Evolutionary conservation across 2,888 invertebrate species (phyloP), one percentile per base, ranked within the genome.

Genomic region (Dryocosmus kuriphilus): DNA sequence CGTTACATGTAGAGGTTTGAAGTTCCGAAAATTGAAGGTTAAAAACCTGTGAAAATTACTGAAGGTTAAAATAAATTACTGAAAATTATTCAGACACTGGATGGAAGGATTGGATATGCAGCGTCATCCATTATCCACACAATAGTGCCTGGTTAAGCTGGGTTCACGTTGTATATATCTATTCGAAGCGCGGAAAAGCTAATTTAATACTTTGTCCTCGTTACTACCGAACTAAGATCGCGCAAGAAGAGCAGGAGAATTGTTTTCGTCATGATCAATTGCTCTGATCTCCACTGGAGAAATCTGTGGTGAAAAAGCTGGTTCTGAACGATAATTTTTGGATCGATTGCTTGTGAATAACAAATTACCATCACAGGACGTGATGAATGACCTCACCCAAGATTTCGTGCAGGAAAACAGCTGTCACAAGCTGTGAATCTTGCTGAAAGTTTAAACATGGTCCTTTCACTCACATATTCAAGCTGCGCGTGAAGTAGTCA

Each of bases 131-230:
- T 27, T 62, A 2, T 62, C 8, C 16, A 38, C 24, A 65, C 65
- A 65, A 65, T 65, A 63, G 63, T 57, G 11, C 24, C 11, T 7
- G 27, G 60, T 35, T 5, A 38, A 35, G 38, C n/a, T 63, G 24
- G 16, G 16, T 65, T 65, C 8, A 19, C 24, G 24, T 41, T 11
- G 16, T 65, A 63, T 65, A 63, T 35, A 65, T 65, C 19, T 65
- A 41, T 65, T 65, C 24, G 35, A 65, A 41, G 41, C 41, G 65
- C 38, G 41, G 65, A 65, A 65, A 41, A 65, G 65, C 38, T 27
- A 24, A 65, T 65, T 41, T 41, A 41, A 65, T 24, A 65, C 24
- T 22, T 65, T 65, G 38, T 65, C 41, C 41, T 41, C 41, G 24
- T 35, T 63, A 63, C 38, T 22, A 35, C 14, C 14, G 16, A 65